phyloP scores from a whole-genome alignment of 2,113 vertebrate species.

The Sisor rabdophorus region DNA sequence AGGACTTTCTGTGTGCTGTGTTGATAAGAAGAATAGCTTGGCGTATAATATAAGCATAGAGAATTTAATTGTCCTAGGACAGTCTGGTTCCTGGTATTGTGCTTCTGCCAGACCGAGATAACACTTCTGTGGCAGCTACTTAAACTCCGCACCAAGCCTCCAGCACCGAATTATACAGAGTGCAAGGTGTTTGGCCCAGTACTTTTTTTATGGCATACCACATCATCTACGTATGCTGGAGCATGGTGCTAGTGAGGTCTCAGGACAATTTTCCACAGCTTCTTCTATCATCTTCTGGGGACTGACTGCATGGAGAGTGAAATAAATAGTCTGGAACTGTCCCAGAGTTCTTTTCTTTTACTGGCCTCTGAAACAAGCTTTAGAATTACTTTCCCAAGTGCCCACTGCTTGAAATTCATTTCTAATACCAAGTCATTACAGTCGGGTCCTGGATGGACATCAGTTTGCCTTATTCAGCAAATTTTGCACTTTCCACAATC shows the following conservation, averaged over 20 bases:
- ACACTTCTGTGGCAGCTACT: neutral
- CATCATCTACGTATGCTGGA: neutral
- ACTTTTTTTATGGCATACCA: neutral
- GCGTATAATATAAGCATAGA: neutral
- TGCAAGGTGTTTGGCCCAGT: constrained; percentile 20
- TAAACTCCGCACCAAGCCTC: neutral
- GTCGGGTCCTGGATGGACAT: neutral
- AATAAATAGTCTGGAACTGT: neutral
- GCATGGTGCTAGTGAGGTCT: neutral
- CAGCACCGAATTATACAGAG: neutral
- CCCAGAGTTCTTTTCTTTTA: neutral
- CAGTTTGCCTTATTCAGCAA: neutral
- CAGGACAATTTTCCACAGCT: constrained; percentile 4
- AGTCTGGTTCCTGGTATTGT: neutral
- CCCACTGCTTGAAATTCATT: neutral
- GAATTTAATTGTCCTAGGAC: neutral
- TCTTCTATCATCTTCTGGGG: no score
- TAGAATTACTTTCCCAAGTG: neutral
- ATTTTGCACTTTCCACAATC: neutral
- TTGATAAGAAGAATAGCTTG: neutral
- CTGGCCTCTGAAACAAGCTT: neutral
- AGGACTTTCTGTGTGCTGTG: neutral
- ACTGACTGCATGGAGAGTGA: neutral
- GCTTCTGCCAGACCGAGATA: constrained; percentile 9
- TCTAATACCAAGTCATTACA: neutral